Evolutionary conservation across 2,113 vertebrate species (phyloP).

Genomic region (Alosa alosa): DNA sequence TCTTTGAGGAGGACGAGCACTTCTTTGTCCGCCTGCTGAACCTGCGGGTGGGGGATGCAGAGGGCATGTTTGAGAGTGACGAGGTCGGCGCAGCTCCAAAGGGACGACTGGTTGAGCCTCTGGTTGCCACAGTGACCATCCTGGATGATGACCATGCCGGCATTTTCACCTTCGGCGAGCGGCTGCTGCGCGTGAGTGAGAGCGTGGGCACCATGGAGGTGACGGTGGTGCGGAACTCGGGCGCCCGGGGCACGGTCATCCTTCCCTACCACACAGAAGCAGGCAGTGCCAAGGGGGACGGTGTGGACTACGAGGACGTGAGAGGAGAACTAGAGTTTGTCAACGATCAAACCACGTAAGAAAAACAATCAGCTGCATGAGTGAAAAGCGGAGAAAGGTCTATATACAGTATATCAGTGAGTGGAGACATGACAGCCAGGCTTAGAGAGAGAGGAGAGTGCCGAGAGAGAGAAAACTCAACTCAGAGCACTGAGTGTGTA

Average conservation of each 20-base stretch:
- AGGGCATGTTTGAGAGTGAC: constrained; percentile 93
- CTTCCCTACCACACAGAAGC: constrained; percentile 88
- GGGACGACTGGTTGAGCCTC: constrained; percentile 78
- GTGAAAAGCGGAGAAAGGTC: background rate
- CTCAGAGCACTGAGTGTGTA: too few species aligned
- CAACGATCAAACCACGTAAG: constrained; percentile 89
- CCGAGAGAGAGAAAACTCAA: background rate
- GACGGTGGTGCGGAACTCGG: constrained; percentile 86
- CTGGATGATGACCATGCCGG: constrained; percentile 96
- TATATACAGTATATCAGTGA: background rate
- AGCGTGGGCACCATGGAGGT: constrained; percentile 92
- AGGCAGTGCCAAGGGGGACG: constrained; percentile 78
- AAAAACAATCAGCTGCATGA: background rate
- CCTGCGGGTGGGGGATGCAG: constrained; percentile 85
- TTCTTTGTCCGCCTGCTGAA: constrained; percentile 96
- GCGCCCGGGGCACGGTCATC: constrained; percentile 89
- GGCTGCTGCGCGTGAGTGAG: constrained; percentile 84
- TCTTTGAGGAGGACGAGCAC: constrained; percentile 96
- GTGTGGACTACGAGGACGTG: constrained; percentile 85
- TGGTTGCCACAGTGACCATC: constrained; percentile 91
- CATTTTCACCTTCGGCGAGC: constrained; percentile 90
- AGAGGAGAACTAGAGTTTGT: constrained; percentile 86
- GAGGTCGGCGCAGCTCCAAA: constrained; percentile 76
- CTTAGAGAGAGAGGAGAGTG: background rate
- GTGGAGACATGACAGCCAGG: background rate